Conservation (phyloP, 2,797 vertebrate genomes). For the Zalophus californianus region DNA sequence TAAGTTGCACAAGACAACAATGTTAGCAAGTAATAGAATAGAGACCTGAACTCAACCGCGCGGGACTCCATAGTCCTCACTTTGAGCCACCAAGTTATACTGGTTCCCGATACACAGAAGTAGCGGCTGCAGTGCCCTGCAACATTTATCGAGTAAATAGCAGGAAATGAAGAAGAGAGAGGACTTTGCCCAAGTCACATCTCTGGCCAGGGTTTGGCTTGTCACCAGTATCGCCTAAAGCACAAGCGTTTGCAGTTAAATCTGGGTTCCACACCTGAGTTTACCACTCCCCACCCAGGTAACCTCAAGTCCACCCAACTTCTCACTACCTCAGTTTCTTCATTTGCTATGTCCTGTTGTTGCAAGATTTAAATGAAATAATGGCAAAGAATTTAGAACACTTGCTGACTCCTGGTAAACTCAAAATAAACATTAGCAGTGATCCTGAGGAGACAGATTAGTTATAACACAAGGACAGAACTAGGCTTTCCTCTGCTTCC, state of each 20-base stretch:
- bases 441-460: neutral
- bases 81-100: neutral
- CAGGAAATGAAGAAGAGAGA: neutral
- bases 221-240: neutral
- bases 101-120: neutral
- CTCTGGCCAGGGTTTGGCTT: neutral
- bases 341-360: neutral
- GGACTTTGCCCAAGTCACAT: neutral
- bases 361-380: neutral
- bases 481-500: neutral
- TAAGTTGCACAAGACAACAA: neutral
- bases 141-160: neutral
- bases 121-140: no score
- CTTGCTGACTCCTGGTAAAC: neutral
- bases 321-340: slow-evolving; percentile 1
- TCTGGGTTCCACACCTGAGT: neutral
- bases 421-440: neutral
- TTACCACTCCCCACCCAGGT: neutral
- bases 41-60: neutral
- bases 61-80: neutral
- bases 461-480: neutral
- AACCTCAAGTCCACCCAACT: neutral
- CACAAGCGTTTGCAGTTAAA: neutral
- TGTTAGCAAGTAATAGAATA: neutral
- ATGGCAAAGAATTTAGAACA: neutral